A percentile compares a stretch with the other conserved stretches of the same genome.
phyloP scores from a whole-genome alignment of 2,888 invertebrate species.

The Daptonema setosum region DNA sequence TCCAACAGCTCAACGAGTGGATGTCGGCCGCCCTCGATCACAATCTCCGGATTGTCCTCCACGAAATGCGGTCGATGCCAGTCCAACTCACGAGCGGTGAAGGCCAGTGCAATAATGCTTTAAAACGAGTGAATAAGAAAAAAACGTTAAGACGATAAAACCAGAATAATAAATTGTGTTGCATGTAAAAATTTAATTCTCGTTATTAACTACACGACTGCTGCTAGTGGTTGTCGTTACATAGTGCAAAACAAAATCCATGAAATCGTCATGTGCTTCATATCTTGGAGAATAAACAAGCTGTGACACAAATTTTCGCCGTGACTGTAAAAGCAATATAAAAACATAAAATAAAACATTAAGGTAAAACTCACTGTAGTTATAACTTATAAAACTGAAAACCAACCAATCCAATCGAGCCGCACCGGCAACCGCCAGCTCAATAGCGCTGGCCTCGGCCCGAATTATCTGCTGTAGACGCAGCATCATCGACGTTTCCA shows the following conservation, averaged over 20 bases:
- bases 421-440: conserved; percentile 39
- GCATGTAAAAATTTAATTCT: too few species aligned
- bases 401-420: conserved; percentile 49
- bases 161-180: too few species aligned
- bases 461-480: conserved; percentile 39
- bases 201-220: too few species aligned
- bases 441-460: conserved; percentile 38
- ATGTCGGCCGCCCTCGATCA: conserved; percentile 38
- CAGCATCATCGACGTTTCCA: conserved; percentile 55
- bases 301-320: too few species aligned
- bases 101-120: conserved; percentile 46
- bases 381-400: too few species aligned
- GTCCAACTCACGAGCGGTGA: conserved; percentile 41
- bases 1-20: conserved; percentile 46
- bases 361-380: too few species aligned
- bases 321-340: too few species aligned
- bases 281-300: too few species aligned
- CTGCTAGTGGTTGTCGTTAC: too few species aligned
- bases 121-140: conserved; percentile 10
- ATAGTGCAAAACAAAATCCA: too few species aligned
- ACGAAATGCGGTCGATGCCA: conserved; percentile 45
- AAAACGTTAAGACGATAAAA: neutral
- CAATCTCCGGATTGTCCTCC: conserved; percentile 20
- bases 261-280: too few species aligned
- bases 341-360: too few species aligned